Percentiles rank a stretch among this genome's conserved stretches.
phyloP scores from a whole-genome alignment of 1,140 invertebrate species.

The Ylistrum balloti region DNA sequence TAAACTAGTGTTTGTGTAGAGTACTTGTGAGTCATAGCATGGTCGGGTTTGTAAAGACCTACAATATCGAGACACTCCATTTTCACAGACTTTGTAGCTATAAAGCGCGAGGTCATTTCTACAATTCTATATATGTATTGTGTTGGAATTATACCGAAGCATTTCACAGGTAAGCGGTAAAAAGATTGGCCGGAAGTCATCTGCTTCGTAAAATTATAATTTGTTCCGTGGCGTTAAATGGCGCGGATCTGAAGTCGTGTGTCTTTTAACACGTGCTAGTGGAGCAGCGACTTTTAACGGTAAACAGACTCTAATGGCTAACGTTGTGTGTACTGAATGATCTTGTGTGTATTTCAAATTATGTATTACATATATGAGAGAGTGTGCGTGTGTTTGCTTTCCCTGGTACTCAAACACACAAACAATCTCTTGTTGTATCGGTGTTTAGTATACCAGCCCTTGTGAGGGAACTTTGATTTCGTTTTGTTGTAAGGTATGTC shows the following conservation, averaged over 20 bases:
- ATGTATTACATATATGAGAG: neutral
- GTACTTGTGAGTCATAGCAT: neutral
- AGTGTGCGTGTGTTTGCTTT: neutral
- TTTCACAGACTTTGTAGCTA: neutral
- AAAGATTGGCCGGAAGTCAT: neutral
- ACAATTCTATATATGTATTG: neutral
- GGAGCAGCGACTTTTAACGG: neutral
- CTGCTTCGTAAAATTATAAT: neutral
- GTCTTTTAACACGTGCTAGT: neutral
- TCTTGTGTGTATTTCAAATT: neutral
- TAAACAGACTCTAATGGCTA: neutral
- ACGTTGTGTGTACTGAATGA: neutral
- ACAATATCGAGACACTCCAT: neutral
- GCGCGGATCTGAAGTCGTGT: neutral
- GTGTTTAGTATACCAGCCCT: too few species aligned
- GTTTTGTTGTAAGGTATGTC: too few species aligned
- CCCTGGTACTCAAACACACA: too few species aligned
- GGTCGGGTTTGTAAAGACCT: neutral
- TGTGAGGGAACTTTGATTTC: too few species aligned
- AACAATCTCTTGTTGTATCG: too few species aligned
- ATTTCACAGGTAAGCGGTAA: conserved; percentile 18
- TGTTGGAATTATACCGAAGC: too few species aligned
- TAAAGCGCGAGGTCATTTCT: neutral
- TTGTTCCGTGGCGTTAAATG: neutral
- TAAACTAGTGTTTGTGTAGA: neutral